phyloP scores from a whole-genome alignment of 1,140 invertebrate genomes.

The Pectinophora gossypiella region DNA sequence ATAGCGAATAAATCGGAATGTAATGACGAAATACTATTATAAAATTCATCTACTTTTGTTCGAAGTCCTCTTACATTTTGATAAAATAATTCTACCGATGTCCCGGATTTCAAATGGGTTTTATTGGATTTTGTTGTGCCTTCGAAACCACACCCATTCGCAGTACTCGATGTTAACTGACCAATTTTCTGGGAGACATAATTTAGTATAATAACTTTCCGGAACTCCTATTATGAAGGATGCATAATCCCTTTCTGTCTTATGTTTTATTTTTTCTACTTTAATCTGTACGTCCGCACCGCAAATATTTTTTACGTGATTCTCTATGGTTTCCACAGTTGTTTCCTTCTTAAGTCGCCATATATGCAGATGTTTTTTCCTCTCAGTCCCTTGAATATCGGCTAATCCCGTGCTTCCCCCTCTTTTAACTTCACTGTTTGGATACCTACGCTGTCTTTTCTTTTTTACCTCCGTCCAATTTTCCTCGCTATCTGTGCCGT shows the following conservation, averaged over 20 bases:
- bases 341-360: background rate
- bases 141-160: conserved; percentile 14
- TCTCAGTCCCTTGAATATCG: background rate
- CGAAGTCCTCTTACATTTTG: conserved; percentile 7
- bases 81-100: conserved; percentile 7
- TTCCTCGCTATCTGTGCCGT: background rate
- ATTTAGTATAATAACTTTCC: conserved; percentile 8
- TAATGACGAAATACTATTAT: background rate
- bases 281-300: background rate
- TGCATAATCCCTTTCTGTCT: no score
- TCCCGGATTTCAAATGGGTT: background rate
- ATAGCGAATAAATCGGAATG: conserved; percentile 3
- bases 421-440: conserved; percentile 8
- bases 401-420: background rate
- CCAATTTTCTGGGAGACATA: conserved; percentile 9
- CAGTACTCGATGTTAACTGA: conserved; percentile 9
- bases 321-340: background rate
- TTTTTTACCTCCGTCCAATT: conserved; percentile 3
- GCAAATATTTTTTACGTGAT: background rate
- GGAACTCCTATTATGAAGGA: no score
- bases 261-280: conserved; percentile 12
- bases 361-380: background rate
- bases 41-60: conserved; percentile 1
- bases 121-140: background rate
- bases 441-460: conserved; percentile 6